Evolutionary conservation across 2,113 vertebrate species (phyloP).

Genomic region (Tupaia chinensis): DNA sequence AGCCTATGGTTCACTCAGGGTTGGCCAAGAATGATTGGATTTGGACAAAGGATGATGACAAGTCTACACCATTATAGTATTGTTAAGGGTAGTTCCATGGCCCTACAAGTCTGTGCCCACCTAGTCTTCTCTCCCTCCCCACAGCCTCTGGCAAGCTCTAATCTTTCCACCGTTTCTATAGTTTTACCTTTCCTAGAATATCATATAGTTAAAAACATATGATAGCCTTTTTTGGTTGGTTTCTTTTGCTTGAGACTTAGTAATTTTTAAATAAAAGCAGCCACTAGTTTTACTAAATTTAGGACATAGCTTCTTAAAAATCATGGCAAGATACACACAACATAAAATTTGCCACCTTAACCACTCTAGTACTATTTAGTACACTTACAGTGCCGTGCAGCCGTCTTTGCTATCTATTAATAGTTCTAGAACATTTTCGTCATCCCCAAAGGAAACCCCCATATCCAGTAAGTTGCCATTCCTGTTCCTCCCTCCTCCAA

Average conservation of each 20-base stretch:
- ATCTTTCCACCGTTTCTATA: neutral
- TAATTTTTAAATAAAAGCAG: neutral
- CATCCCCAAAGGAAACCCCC: neutral
- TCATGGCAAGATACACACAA: neutral
- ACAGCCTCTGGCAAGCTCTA: neutral
- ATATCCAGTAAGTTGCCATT: neutral
- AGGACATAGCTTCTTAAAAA: neutral
- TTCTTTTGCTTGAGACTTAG: neutral
- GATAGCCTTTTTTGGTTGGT: neutral
- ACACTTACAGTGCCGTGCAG: too few relatives aligned
- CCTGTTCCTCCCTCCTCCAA: neutral
- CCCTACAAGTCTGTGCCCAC: neutral
- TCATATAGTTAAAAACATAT: neutral
- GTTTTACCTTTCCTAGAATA: neutral
- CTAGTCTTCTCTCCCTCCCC: neutral
- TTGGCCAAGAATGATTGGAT: too few relatives aligned
- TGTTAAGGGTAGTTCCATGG: neutral
- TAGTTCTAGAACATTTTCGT: neutral
- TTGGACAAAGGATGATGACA: neutral
- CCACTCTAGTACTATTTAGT: neutral
- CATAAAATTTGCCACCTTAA: neutral
- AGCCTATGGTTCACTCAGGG: neutral
- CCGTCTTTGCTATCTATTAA: neutral
- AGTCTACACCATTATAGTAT: too few relatives aligned
- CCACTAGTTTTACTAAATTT: neutral